Conservation (phyloP, 2,888 invertebrate species). For the Cantharis rufa region DNA sequence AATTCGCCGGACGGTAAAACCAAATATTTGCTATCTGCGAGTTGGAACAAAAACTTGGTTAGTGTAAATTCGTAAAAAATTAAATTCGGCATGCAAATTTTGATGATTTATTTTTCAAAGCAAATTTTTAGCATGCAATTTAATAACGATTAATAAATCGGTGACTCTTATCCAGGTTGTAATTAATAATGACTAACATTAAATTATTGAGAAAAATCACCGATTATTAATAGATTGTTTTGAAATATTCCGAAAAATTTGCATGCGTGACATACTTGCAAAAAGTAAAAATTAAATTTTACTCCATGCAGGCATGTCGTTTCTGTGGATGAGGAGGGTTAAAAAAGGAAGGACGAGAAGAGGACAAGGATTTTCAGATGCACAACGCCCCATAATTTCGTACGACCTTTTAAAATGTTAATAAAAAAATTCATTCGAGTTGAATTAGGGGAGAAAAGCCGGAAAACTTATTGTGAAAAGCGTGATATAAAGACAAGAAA, state of each 20-base stretch:
- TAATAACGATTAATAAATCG: background rate
- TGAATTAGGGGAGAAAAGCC: background rate
- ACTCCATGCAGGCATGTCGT: background rate
- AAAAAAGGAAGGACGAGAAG: conserved; percentile 26
- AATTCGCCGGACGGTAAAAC: conserved; percentile 93
- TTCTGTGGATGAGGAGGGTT: conserved; percentile 22
- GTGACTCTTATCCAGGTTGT: background rate
- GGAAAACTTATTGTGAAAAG: background rate
- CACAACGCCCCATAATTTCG: conserved; percentile 33
- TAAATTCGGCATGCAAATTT: conserved; percentile 21
- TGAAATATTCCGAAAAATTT: background rate
- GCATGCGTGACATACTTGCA: background rate
- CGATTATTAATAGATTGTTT: background rate
- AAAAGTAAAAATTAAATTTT: conserved; percentile 9
- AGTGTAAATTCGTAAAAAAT: background rate
- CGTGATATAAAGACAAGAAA: background rate
- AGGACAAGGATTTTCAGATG: conserved; percentile 47
- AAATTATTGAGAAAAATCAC: background rate
- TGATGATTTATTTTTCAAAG: background rate
- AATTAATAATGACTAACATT: background rate
- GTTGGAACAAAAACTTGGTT: background rate
- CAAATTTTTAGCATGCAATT: background rate
- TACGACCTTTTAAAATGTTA: background rate
- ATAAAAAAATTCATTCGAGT: background rate
- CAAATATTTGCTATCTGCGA: conserved; percentile 89